A percentile compares a stretch with the other conserved stretches of the same genome.
Evolutionary conservation across 2,797 vertebrate species (phyloP).

Genomic region (Pseudochirops cupreus): DNA sequence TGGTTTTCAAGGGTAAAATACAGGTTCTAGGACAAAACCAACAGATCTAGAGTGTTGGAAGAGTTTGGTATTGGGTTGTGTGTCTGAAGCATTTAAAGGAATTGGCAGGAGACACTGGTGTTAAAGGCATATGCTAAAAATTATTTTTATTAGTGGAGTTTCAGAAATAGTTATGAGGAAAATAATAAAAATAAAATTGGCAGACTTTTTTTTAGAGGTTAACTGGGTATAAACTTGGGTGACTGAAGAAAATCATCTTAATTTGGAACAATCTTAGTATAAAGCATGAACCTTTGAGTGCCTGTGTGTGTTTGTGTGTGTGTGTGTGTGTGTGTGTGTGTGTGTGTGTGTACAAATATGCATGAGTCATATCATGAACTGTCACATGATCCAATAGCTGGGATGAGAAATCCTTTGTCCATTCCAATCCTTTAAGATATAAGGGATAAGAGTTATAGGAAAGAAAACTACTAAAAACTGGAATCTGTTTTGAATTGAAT

Average conservation of each 20-base stretch:
- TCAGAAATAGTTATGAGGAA: not conserved
- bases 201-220: not conserved
- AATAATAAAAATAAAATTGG: not conserved
- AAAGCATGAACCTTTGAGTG: not conserved
- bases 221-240: not conserved
- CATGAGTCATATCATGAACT: not conserved
- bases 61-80: not conserved
- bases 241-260: not conserved
- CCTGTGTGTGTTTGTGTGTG: not conserved
- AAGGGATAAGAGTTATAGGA: not conserved
- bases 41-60: not conserved
- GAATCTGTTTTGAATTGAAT: not conserved
- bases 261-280: not conserved
- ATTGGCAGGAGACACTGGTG: not conserved
- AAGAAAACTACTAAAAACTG: not conserved
- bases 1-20: not conserved
- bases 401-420: not conserved
- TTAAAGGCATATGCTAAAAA: not conserved
- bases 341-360: not conserved
- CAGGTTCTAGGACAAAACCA: not conserved
- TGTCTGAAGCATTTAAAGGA: not conserved
- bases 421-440: not conserved
- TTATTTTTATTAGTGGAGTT: not conserved
- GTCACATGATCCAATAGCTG: not conserved
- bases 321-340: not conserved